Evolutionary conservation across 2,113 vertebrate genomes (phyloP), one percentile per base, ranked within the genome.

Genomic region (Tupaia chinensis): DNA sequence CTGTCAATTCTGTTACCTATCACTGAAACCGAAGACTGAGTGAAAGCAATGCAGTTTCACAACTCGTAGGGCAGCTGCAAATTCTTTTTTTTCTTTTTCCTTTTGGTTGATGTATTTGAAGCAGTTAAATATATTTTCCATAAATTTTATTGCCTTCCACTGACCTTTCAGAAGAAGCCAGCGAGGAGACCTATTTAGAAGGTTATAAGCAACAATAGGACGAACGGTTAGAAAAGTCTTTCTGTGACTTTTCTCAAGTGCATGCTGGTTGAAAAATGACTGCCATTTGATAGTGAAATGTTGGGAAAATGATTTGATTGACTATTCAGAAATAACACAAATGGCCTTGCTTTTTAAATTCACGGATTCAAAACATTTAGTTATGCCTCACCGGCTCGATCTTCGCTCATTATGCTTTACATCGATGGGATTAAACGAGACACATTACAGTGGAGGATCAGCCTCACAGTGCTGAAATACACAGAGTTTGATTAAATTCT

Each of bases 131-230:
- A 93, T 93, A 91, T 97, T 97, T 97, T 89, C 87, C 80, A 70
- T 93, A 94, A 95, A 93, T 85, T 87, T 96, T 94, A 87, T 32
- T 94, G 87, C 83, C 25, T 96, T 93, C 68, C 68, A 87, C 96
- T 97, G 96, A 94, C 69, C 86, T 97, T 95, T 97, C 96, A 96
- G 34, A 88, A 63, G 89, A 92, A 83, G 93, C 95, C 97, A 97
- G 17, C 20, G 27, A 95, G 70, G 94, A 93, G 89, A 96, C 92
- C 79, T 80, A 92, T 94, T 97, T 95, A 95, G 91, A 88, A 96
- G 86, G 20, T 84, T 95, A 60, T 27, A 53, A 89, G 66, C 56
- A 92, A 73, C 54, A 90, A 44, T 78, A 92, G 74, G 68, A 83
- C 0, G 14, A 72, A 87, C 54, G 72, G 34, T 94, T 90, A 91